phyloP scores from a whole-genome alignment of 2,113 vertebrate species.

The Nerophis ophidion region DNA sequence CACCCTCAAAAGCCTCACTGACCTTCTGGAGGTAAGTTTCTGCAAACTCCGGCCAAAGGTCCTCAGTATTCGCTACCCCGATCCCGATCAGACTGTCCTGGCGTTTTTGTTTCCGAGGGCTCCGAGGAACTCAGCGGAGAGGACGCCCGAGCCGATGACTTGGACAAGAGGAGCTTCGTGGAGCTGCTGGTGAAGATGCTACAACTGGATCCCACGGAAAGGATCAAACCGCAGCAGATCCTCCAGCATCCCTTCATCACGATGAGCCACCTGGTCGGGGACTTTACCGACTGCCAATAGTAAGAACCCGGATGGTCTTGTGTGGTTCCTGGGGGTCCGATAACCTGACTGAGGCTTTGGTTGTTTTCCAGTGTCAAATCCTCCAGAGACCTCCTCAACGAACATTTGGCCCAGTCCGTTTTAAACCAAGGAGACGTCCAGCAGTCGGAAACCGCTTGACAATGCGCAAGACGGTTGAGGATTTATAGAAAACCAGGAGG shows the following conservation, averaged over 20 bases:
- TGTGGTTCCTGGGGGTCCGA: neutral
- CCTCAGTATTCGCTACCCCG: too few relatives aligned
- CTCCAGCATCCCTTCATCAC: conserved; percentile 12
- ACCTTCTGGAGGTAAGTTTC: conserved; percentile 2
- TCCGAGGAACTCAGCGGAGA: neutral
- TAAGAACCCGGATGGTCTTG: neutral
- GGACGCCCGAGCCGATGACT: neutral
- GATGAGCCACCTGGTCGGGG: neutral
- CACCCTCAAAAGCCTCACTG: neutral
- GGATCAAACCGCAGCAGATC: conserved; percentile 1
- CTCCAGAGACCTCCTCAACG: neutral
- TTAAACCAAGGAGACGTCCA: conserved; percentile 2
- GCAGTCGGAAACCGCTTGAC: neutral
- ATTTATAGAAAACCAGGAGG: neutral
- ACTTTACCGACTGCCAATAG: conserved; percentile 5
- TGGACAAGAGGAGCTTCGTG: conserved; percentile 4
- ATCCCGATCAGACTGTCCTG: neutral
- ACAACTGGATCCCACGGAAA: neutral
- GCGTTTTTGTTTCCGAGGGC: neutral
- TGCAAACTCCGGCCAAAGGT: neutral
- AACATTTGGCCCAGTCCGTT: neutral
- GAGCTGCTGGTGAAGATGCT: conserved; percentile 8
- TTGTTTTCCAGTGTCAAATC: conserved; percentile 1
- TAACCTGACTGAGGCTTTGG: neutral
- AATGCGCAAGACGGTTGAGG: neutral